Base-by-base conservation (phyloP, 2,113 vertebrate species). In the Forbesichthys agassizii region DNA sequence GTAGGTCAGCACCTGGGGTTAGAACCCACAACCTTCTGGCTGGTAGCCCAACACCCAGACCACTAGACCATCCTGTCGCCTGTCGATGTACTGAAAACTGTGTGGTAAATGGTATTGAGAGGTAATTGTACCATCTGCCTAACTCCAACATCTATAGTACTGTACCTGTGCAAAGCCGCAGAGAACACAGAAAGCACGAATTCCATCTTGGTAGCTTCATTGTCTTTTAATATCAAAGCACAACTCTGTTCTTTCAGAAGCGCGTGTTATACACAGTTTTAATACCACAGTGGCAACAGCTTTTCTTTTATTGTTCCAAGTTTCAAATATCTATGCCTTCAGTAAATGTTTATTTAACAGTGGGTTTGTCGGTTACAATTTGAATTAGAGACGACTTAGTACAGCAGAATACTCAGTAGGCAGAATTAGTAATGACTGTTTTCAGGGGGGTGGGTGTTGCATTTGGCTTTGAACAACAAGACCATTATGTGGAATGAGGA, bases 331-430 rank as follows among this genome's bases (percentile, higher is more conserved):
- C 55, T 20, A 20, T 57, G 61, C 49, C n/a, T 80, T 66, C 48
- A 66, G 49, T 20, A 20, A 57, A 71, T 68, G 16, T 8, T 46
- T 70, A 61, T 73, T 77, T 54, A 61, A 61, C 60, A 63, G 54
- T 10, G 0, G 8, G 16, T 46, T 27, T 69, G 66, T 72, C 18
- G 54, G 42, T 52, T 11, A 53, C 61, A 66, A 58, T 27, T 58
- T 33, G 33, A 69, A 74, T 81, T 77, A 63, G 6, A 49, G 73
- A 70, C 58, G 33, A 78, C 33, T 58, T 51, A 27, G 56, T 36
- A 52, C 55, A 60, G 1, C 8, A 68, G 51, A 60, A 33, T 76
- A 33, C 64, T 6, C 8, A 63, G 51, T 51, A 51, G 71, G 52
- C 73, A 61, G 52, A 59, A 55, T 7, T 56, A 71, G 9, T 63